Evolutionary conservation across 2,113 vertebrate species (phyloP), one percentile per base, ranked within the genome.

Genomic region (Columba livia): DNA sequence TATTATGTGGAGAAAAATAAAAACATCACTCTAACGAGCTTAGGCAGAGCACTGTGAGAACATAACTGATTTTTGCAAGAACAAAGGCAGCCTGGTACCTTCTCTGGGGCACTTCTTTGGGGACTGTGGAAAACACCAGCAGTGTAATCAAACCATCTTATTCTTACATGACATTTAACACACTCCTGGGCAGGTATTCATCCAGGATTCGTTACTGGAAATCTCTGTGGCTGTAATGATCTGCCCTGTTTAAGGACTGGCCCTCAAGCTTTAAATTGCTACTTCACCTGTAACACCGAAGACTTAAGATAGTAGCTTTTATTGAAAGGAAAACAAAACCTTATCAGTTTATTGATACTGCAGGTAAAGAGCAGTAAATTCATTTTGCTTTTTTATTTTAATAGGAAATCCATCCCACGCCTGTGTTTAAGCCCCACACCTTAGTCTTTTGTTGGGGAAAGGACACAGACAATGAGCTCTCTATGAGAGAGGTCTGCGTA

Each of bases 381-480:
- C 6, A 4, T 50, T 88, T 54, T 56, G 31, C 4, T 34, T 91
- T 44, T 51, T 82, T 42, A 15, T 42, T 69, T 56, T 72, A 58
- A 62, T 32, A 50, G 78, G 77, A 69, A 95, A 88, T 53, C 36
- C 54, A 51, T 15, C 74, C 88, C 90, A 92, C 5, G 0, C 78
- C 42, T 40, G 16, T 67, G 50, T 60, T 89, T 40, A 38, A 91
- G 47, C 56, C 58, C 67, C 94, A 94, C 88, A 81, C 85, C 88
- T 93, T 21, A n/a, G 50, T 8, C 60, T 32, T 85, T 83, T 85
- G 70, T 11, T 36, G 42, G 25, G 69, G 54, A 44, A 61, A 88
- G 77, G 44, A 67, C 47, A 44, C 50, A 75, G 82, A 95, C 93
- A 89, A 89, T 21, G 71, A 94, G 69, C 60, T 67, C 93, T 79